Evolutionary conservation across 2,113 vertebrate genomes (phyloP).

Genomic region (Colossoma macropomum): DNA sequence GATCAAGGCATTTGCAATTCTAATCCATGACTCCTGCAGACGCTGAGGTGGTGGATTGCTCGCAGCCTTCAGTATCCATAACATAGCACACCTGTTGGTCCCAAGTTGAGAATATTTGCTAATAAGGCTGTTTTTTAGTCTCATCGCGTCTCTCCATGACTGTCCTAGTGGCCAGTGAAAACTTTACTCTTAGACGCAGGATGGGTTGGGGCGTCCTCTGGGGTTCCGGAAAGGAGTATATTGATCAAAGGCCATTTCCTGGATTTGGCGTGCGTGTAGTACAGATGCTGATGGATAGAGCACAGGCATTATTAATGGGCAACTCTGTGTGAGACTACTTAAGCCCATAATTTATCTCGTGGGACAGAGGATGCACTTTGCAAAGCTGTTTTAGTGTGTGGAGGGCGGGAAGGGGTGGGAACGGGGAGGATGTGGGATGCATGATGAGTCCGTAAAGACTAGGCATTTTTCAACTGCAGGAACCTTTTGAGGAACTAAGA

Average conservation of each 20-base stretch:
- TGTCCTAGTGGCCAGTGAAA: conserved; percentile 28
- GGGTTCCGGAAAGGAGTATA: conserved; percentile 43
- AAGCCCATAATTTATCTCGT: conserved; percentile 38
- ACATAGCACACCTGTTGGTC: conserved; percentile 46
- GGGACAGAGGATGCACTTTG: conserved; percentile 13
- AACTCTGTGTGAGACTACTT: conserved; percentile 28
- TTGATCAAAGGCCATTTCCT: conserved; percentile 50
- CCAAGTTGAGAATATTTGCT: conserved; percentile 20
- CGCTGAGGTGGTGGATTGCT: conserved; percentile 36
- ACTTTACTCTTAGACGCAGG: conserved; percentile 6
- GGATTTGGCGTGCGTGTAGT: conserved; percentile 20
- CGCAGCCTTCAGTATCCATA: conserved; percentile 42
- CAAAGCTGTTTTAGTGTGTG: background rate
- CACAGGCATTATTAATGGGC: conserved; percentile 29
- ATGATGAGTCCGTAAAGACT: background rate
- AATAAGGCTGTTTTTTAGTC: conserved; percentile 23
- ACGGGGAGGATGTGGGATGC: background rate
- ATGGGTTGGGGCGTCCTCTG: conserved; percentile 16
- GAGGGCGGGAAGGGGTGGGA: background rate
- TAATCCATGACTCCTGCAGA: conserved; percentile 38
- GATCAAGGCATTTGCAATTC: conserved; percentile 55
- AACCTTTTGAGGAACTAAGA: background rate
- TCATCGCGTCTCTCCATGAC: background rate
- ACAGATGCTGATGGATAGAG: conserved; percentile 24
- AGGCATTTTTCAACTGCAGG: background rate